A percentile compares a stretch with the other conserved stretches of the same genome.
These are phyloP conservation scores for Psettodes erumei DNA, from an alignment of 2,113 vertebrate genomes.

Conservation along the genomic window DNA sequence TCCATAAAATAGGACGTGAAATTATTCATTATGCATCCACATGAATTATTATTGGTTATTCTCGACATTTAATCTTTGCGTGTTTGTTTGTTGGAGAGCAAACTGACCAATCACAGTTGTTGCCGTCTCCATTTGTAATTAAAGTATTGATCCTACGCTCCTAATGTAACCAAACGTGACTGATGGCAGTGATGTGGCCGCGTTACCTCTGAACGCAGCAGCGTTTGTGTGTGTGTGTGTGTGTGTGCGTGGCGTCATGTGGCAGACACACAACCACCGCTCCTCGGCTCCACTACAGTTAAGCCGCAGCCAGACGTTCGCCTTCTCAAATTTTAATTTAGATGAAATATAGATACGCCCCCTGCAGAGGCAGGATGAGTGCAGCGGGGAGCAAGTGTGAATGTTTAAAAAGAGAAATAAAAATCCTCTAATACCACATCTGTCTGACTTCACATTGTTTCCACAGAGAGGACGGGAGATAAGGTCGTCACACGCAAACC, in stretches of 20 bases:
- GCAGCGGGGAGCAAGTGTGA: conserved; percentile 18
- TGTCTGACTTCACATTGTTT: conserved; percentile 49
- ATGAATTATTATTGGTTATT: too few species aligned
- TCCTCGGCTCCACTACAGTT: conserved; percentile 5
- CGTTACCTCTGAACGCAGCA: too few species aligned
- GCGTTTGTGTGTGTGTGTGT: too few species aligned
- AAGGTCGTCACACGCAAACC: conserved; percentile 10
- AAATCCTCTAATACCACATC: conserved; percentile 28
- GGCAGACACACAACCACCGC: not conserved
- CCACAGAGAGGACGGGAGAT: conserved; percentile 22
- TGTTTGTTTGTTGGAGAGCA: too few species aligned
- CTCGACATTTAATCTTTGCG: too few species aligned
- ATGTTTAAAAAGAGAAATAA: conserved; percentile 36
- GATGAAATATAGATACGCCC: conserved; percentile 70
- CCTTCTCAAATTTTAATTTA: conserved; percentile 74
- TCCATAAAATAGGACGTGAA: too few species aligned
- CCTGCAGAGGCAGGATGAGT: conserved; percentile 32
- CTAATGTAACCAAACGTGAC: too few species aligned
- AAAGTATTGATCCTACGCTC: too few species aligned
- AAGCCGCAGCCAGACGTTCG: conserved; percentile 46
- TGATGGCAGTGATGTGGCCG: too few species aligned
- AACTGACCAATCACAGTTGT: not conserved
- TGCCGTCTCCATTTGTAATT: not conserved
- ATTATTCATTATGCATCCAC: too few species aligned
- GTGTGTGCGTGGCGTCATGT: too few species aligned